Evolutionary conservation across 2,888 invertebrate genomes (phyloP).

Genomic region (Rhaphigaster nebulosa): DNA sequence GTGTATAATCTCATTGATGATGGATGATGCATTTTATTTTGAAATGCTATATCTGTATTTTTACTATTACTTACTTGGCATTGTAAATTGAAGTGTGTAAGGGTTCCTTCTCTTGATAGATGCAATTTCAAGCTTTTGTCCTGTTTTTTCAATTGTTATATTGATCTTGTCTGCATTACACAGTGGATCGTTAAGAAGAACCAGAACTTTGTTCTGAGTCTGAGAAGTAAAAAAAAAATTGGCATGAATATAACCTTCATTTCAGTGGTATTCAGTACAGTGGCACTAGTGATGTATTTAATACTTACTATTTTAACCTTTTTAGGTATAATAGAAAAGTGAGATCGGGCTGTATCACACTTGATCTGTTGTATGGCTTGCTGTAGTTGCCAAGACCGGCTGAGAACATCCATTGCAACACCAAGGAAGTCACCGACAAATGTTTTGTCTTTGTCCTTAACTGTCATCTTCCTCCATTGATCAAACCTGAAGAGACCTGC

Average conservation of each 20-base stretch:
- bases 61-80: constrained; percentile 75
- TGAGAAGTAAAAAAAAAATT: constrained; percentile 68
- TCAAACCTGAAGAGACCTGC: constrained; percentile 79
- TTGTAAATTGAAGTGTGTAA: constrained; percentile 85
- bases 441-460: constrained; percentile 84
- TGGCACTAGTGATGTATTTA: no score
- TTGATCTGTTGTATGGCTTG: constrained; percentile 71
- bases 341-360: constrained; percentile 75
- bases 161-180: constrained; percentile 82
- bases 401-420: constrained; percentile 83
- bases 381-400: constrained; percentile 71
- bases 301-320: constrained; percentile 79
- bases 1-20: no score
- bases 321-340: constrained; percentile 81
- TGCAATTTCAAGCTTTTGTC: constrained; percentile 81
- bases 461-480: constrained; percentile 84
- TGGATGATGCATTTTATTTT: neutral
- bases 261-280: neutral
- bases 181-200: constrained; percentile 83
- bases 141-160: constrained; percentile 85
- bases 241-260: neutral
- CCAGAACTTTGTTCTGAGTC: constrained; percentile 88
- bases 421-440: constrained; percentile 89
- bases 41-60: neutral
- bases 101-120: constrained; percentile 86